Conservation (phyloP, 2,113 vertebrate species). For the Pelodiscus sinensis region DNA sequence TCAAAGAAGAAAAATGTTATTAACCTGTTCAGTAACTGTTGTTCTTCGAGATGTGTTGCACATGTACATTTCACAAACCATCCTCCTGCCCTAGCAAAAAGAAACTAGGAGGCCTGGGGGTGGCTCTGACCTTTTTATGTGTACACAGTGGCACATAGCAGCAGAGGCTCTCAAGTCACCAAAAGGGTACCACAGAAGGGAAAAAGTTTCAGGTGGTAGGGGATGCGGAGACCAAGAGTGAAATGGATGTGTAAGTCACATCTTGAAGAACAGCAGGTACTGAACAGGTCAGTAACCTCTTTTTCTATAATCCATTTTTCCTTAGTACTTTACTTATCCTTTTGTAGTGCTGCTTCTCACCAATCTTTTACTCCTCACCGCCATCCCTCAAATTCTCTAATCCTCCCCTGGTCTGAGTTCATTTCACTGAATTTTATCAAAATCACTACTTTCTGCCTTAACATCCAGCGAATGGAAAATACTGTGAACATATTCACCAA, state of each 20-base stretch:
- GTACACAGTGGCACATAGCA: not conserved
- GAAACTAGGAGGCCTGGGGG: not conserved
- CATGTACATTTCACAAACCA: not conserved
- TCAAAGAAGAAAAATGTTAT: not conserved
- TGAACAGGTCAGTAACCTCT: not conserved
- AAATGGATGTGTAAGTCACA: not conserved
- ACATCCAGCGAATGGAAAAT: not conserved
- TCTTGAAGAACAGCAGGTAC: not conserved
- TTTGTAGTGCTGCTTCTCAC: not conserved
- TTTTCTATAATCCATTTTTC: not conserved
- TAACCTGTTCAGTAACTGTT: not conserved
- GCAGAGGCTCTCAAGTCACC: not conserved
- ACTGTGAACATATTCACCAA: not conserved
- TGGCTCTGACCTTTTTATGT: not conserved
- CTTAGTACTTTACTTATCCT: not conserved
- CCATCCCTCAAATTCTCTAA: not conserved
- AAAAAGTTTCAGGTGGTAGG: not conserved
- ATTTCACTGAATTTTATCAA: conserved; percentile 15
- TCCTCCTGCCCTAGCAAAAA: not conserved
- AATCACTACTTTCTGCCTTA: not conserved
- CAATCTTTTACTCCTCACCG: not conserved
- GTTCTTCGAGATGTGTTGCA: not conserved
- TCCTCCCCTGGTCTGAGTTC: not conserved
- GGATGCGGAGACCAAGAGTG: not conserved
- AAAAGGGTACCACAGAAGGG: not conserved